Base-by-base conservation (phyloP, 2,797 vertebrate species). In the Rhabdomys pumilio region DNA sequence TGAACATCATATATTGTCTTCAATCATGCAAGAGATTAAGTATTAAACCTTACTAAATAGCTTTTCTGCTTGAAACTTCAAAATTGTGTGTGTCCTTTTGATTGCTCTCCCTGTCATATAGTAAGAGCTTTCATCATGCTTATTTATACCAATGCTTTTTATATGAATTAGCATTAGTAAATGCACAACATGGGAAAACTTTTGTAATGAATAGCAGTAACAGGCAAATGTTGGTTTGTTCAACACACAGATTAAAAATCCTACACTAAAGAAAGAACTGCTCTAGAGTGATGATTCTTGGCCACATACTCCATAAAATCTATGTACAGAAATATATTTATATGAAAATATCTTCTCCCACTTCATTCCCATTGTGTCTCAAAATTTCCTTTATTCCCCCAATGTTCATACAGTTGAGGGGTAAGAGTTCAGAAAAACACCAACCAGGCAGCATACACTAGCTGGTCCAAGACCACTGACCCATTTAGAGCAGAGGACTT, bases 321-420 rank as follows among this genome's bases (percentile, higher is more conserved):
- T 91, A 38, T 93, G 44, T 6, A 38, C 69, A 96, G 94, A 96
- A 89, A 81, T 31, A 34, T 55, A 94, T 96, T 81, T 29, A 63
- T 85, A 80, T 69, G 91, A 86, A 63, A 85, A 88, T 57, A 24
- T 50, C 24, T 12, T 31, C 13, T 89, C 34, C 24, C 2, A 80
- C 5, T 31, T 53, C 17, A 44, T 73, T 88, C 24, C 19, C 4
- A 80, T 20, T 65, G 12, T 80, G 34, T 85, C 76, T 22, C 57
- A 77, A 10, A 26, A 73, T 75, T 67, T 67, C 65, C 65, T 38
- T 38, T 19, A n/a, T 72, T 10, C n/a, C 75, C 3, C 14, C 3
- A n/a, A 95, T 77, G 26, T 96, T 53, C 20, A 65, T 53, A 55
- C 14, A 55, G 59, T 0, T 92, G 50, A 97, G 44, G 86, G 93